Percentiles rank a stretch among this genome's conserved stretches.
Conservation (phyloP, 92 coral and sea anemone species). For the Porites divaricata region DNA sequence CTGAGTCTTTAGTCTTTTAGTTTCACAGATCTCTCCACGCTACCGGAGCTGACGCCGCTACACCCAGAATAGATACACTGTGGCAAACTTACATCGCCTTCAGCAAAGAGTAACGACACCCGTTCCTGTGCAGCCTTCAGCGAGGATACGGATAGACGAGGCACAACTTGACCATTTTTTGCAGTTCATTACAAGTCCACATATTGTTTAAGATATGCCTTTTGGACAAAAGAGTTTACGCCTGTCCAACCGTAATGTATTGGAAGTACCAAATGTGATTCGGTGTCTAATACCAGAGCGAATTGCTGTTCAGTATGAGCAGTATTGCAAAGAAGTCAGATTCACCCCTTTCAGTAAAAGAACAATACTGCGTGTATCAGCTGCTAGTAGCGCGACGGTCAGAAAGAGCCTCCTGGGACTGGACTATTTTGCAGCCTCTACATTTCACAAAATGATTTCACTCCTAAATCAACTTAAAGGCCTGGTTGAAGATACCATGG, state of each 20-base stretch:
- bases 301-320: conserved; percentile 45
- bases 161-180: conserved; percentile 62
- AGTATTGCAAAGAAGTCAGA: conserved; percentile 53
- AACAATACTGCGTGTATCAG: conserved; percentile 43
- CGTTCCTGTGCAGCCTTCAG: conserved; percentile 37
- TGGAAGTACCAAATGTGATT: conserved; percentile 67
- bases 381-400: conserved; percentile 47
- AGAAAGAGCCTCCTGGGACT: conserved; percentile 60
- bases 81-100: conserved; percentile 61
- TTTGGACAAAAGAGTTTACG: conserved; percentile 51
- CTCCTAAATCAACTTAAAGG: too few relatives aligned
- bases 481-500: conserved; percentile 20
- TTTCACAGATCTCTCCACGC: too few relatives aligned
- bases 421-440: conserved; percentile 49
- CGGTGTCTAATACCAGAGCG: conserved; percentile 44
- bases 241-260: conserved; percentile 51
- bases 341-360: conserved; percentile 49
- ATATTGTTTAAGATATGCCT: conserved; percentile 65
- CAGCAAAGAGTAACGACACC: conserved; percentile 60
- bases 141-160: conserved; percentile 54
- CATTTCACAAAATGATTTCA: background rate
- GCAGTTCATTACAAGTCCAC: conserved; percentile 62
- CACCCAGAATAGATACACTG: conserved; percentile 56
- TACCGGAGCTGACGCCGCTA: too few relatives aligned
- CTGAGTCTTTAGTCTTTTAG: background rate